Percentiles rank a stretch among this genome's conserved stretches.
phyloP scores from a whole-genome alignment of 1,140 invertebrate genomes.

The Eumeta japonica region DNA sequence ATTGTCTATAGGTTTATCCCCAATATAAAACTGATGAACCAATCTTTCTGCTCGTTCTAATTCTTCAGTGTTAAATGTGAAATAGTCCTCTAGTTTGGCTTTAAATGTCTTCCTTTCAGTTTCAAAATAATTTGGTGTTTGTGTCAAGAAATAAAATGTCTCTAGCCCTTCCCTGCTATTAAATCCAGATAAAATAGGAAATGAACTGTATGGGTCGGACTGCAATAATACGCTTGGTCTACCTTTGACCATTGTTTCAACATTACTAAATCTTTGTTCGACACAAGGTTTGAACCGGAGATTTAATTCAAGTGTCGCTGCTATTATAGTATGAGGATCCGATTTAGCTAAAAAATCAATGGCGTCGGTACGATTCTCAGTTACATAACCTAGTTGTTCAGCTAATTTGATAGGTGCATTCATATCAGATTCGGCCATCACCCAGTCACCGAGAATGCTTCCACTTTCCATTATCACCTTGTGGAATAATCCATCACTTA shows the following conservation, averaged over 20 bases:
- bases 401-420: slow-evolving; percentile 16
- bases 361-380: slow-evolving; percentile 14
- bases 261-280: slow-evolving; percentile 19
- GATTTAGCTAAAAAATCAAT: slow-evolving; percentile 17
- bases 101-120: slow-evolving; percentile 5
- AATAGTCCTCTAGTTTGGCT: slow-evolving; percentile 10
- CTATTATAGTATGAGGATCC: slow-evolving; percentile 16
- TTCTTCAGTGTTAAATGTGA: background rate
- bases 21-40: slow-evolving; percentile 39
- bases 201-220: slow-evolving; percentile 19
- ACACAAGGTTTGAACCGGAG: slow-evolving; percentile 15
- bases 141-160: background rate
- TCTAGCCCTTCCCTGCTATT: slow-evolving; percentile 21
- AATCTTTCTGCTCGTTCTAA: slow-evolving; percentile 6
- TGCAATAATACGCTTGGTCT: no score
- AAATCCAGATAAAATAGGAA: slow-evolving; percentile 21
- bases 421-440: slow-evolving; percentile 7
- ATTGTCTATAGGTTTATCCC: slow-evolving; percentile 27
- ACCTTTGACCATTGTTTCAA: slow-evolving; percentile 20
- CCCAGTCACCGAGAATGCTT: slow-evolving; percentile 5
- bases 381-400: slow-evolving; percentile 17
- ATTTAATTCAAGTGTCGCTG: slow-evolving; percentile 11
- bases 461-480: slow-evolving; percentile 25
- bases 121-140: background rate
- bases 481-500: slow-evolving; percentile 20